Evolutionary conservation across 2,113 vertebrate species (phyloP), one percentile per base, ranked within the genome.

Genomic region (Tachuris rubrigastra): DNA sequence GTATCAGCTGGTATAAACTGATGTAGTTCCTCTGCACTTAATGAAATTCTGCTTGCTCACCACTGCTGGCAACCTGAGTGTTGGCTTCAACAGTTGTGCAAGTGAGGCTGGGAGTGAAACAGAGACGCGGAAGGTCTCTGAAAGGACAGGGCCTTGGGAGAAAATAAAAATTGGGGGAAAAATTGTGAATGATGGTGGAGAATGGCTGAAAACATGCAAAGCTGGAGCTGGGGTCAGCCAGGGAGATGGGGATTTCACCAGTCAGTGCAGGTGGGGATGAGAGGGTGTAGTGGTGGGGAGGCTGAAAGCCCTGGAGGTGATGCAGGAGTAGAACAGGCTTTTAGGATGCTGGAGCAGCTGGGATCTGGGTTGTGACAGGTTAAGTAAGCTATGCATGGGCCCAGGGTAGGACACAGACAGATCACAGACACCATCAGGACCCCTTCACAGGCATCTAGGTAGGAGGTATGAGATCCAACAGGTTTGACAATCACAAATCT

Each of bases 191-290:
- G 23, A 31, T 47, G 56, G 18, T 19, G 71, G 22, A 42, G 55
- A 87, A 63, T 8, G 14, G 18, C 16, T 4, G 12, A 71, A 17
- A 59, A 10, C 5, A 9, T 18, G 3, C 18, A 58, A 37, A 83
- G 21, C 10, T 35, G 19, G 27, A 79, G 11, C 12, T 56, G 30
- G 25, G 10, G 6, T 55, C 71, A 91, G 23, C 8, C 33, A 76
- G 7, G 28, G 27, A 52, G 21, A 33, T 52, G 39, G 18, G 2
- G 13, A 35, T 85, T 24, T 81, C 59, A 52, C 21, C 23, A 46
- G 7, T 78, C 23, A 59, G 22, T 39, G 31, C 2, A 1, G 33
- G 1, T 15, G 12, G 10, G 21, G 16, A 27, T 25, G 7, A 0
- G 0, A 49, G 9, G 17, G 16, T 20, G 8, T 33, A 35, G 31